Conservation (phyloP, 2,797 vertebrate species). For the Lepidocolaptes lacrymiger region DNA sequence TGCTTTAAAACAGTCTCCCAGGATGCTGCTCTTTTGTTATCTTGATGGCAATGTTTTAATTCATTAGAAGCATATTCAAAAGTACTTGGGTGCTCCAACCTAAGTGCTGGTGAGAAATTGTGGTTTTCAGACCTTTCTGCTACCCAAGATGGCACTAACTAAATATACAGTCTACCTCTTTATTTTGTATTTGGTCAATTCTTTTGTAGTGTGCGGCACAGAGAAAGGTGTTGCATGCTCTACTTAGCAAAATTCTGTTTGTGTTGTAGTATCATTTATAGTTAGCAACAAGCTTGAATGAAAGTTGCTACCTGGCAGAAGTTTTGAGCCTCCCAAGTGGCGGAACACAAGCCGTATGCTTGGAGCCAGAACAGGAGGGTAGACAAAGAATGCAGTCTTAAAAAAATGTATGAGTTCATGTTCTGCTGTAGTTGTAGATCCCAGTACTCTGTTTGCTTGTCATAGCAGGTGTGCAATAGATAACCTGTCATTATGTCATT, state of each 20-base stretch:
- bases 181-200: not conserved
- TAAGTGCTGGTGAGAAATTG: not conserved
- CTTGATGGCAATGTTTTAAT: not conserved
- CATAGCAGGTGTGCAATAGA: not conserved
- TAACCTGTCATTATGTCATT: not conserved
- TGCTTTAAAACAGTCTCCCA: not conserved
- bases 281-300: not conserved
- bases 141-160: not conserved
- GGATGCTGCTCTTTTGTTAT: not conserved
- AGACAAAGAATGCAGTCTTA: not conserved
- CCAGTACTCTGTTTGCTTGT: too few species aligned
- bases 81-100: not conserved
- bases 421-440: not conserved
- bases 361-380: not conserved
- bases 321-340: not conserved
- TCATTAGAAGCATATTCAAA: not conserved
- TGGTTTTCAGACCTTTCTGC: not conserved
- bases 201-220: not conserved
- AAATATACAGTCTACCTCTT: not conserved
- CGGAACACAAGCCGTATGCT: not conserved
- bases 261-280: not conserved
- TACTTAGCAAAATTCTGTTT: not conserved
- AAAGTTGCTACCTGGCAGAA: not conserved
- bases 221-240: not conserved
- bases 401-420: not conserved